Conservation (phyloP, 2,888 invertebrate species). For the Pseudolycoriella hygida region DNA sequence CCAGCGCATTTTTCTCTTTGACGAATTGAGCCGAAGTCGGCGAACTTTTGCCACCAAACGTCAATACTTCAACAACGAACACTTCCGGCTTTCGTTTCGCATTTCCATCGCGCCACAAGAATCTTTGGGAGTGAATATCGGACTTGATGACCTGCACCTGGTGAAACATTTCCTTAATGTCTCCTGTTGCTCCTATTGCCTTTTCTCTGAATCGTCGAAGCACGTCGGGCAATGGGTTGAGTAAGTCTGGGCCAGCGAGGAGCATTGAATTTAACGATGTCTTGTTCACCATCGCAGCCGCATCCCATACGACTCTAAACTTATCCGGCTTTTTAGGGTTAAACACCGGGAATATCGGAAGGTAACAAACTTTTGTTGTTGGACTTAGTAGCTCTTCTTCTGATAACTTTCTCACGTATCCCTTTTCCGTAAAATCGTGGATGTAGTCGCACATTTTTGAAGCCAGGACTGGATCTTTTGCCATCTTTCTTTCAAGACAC, state of each 20-base stretch:
- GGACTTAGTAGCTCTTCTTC: constrained; percentile 7
- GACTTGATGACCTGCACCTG: constrained; percentile 6
- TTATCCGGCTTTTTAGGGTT: too few relatives aligned
- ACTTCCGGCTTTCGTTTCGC: background rate
- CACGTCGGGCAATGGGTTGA: too few relatives aligned
- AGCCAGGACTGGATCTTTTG: constrained; percentile 8
- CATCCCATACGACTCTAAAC: too few relatives aligned
- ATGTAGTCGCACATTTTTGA: too few relatives aligned
- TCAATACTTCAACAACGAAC: background rate
- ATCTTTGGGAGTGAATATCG: constrained; percentile 8
- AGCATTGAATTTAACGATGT: constrained; percentile 11
- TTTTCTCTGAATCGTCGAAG: constrained; percentile 11
- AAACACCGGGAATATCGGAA: too few relatives aligned
- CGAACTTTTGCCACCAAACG: background rate
- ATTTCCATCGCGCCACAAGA: constrained; percentile 8
- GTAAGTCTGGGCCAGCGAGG: too few relatives aligned
- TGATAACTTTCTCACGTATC: constrained; percentile 7
- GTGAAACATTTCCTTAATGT: too few relatives aligned
- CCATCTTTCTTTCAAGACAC: constrained; percentile 7
- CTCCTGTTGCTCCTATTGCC: constrained; percentile 11
- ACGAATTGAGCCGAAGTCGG: background rate
- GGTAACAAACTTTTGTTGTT: constrained; percentile 10
- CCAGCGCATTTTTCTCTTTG: background rate
- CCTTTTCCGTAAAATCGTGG: constrained; percentile 8
- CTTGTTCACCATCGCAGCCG: constrained; percentile 12